Base-by-base conservation (phyloP, 2,797 vertebrate species). In the Masticophis lateralis region DNA sequence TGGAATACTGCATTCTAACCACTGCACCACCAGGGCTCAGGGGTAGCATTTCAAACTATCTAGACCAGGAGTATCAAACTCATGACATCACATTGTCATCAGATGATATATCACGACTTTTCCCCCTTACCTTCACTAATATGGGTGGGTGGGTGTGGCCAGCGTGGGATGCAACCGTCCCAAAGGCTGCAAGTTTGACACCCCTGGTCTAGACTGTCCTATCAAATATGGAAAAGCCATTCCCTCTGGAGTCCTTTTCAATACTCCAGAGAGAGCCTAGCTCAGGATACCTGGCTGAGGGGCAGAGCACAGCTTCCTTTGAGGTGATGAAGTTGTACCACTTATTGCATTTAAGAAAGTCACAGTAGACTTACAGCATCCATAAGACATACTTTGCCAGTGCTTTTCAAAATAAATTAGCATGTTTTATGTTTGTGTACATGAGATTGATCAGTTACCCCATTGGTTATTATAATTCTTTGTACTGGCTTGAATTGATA, bases 401-500 rank as follows among this genome's bases (percentile, higher is more conserved):
- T 10, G 32, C 47, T 53, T 57, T n/a, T 37, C 9, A 12, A 91
- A 43, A 61, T 27, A 61, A 37, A 61, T 27, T 47, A 47, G 60
- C 37, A 61, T 61, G 27, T 28, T 60, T 89, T 59, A 25, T 28
- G 5, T 47, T 89, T 89, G 93, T 96, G 94, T 94, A 91, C 93
- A 92, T 94, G 96, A 95, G 10, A 93, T 92, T 93, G 95, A 93
- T 95, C 94, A 95, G 94, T 95, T 95, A 92, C 90, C 91, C 91
- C 91, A 94, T 28, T 37, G 1, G 92, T 94, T 95, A 92, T 95
- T 94, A 91, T 90, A 89, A 96, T 92, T 79, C 91, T 94, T 97
- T 96, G 94, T 66, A 94, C 93, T 94, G 94, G 83, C 61, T 95
- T 96, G 94, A 97, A 93, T 95, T 94, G 94, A 93, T 94, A 92